Evolutionary conservation across 2,113 vertebrate species (phyloP).

Genomic region (Anolis carolinensis): DNA sequence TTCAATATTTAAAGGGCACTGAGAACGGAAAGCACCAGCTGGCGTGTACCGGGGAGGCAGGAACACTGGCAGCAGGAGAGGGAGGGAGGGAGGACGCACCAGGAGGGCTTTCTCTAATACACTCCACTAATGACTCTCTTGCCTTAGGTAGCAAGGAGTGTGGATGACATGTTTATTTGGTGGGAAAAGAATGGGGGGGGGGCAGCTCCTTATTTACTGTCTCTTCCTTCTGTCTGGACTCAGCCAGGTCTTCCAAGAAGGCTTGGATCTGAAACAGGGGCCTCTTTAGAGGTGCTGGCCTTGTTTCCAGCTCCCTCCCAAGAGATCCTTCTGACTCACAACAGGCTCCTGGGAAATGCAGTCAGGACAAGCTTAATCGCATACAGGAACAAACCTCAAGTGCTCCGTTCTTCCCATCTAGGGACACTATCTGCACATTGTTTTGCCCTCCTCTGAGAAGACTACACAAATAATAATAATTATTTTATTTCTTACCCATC

Average conservation of each 20-base stretch:
- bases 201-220: neutral
- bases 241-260: neutral
- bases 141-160: neutral
- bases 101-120: neutral
- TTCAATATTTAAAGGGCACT: conserved; percentile 28
- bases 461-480: neutral
- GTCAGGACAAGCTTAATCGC: no score
- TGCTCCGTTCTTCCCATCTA: neutral
- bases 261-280: neutral
- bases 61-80: neutral
- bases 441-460: neutral
- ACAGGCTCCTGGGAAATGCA: neutral
- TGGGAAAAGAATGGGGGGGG: neutral
- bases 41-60: neutral
- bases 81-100: neutral
- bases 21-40: conserved; percentile 18
- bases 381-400: neutral
- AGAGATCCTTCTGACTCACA: neutral
- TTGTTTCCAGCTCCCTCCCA: neutral
- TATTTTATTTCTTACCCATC: no score
- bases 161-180: neutral
- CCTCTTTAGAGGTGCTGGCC: neutral
- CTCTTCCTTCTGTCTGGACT: neutral
- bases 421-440: neutral
- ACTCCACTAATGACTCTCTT: neutral